These are phyloP conservation scores for Lucilia cuprina DNA, from an alignment of 1,140 invertebrate genomes.

Conservation along the genomic window DNA sequence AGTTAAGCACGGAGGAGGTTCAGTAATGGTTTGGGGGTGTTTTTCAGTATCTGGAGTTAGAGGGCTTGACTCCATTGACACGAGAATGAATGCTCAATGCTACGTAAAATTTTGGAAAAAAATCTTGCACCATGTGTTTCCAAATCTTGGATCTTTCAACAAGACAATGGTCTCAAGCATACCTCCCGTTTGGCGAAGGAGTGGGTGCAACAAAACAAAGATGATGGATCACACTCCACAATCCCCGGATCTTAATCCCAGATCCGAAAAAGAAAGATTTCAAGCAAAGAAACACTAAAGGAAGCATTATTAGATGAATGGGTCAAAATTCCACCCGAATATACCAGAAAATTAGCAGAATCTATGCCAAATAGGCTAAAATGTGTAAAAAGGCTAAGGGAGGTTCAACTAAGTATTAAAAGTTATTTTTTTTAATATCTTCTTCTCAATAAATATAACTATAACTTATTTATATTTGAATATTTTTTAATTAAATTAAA, in stretches of 20 bases:
- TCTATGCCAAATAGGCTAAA: too few species aligned
- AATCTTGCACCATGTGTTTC: conserved; percentile 39
- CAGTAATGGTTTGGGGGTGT: conserved; percentile 43
- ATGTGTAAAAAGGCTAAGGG: neutral
- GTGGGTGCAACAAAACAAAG: conserved; percentile 36
- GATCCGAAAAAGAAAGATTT: neutral
- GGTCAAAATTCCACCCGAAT: neutral
- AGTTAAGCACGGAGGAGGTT: conserved; percentile 43
- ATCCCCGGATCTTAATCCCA: neutral
- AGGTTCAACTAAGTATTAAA: neutral
- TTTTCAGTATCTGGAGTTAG: conserved; percentile 37
- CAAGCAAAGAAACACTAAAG: neutral
- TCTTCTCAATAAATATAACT: too few species aligned
- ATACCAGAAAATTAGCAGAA: neutral
- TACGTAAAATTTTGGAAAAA: conserved; percentile 42
- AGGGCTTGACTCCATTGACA: conserved; percentile 33
- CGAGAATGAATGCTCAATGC: conserved; percentile 36
- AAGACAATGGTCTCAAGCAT: conserved; percentile 51
- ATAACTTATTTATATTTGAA: too few species aligned
- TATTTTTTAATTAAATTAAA: too few species aligned
- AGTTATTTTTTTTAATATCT: too few species aligned
- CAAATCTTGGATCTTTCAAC: neutral
- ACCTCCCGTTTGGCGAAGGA: conserved; percentile 38
- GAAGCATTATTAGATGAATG: neutral
- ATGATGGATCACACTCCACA: neutral